A percentile compares a stretch with the other conserved stretches of the same genome.
Conservation (phyloP, 2,113 vertebrate genomes). For the Tragelaphus strepsiceros region DNA sequence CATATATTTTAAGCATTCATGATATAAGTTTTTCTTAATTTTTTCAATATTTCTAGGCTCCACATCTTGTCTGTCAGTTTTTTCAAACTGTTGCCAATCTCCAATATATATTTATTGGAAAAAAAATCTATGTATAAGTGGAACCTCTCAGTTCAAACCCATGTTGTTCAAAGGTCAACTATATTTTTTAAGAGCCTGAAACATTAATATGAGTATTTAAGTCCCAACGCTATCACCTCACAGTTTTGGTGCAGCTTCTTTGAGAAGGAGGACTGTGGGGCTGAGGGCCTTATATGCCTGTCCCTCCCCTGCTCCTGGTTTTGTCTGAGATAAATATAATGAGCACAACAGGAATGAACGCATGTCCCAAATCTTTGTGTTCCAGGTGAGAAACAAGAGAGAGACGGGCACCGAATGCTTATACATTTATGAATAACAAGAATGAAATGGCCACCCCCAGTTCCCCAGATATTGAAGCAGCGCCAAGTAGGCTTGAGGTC, state of each 20-base stretch:
- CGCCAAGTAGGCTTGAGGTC: not conserved
- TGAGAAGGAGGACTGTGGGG: not conserved
- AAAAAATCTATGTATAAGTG: not conserved
- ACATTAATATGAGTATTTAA: not conserved
- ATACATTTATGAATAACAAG: not conserved
- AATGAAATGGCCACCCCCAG: not conserved
- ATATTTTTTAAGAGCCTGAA: not conserved
- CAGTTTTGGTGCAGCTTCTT: not conserved
- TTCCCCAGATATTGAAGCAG: not conserved
- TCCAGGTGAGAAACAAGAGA: not conserved
- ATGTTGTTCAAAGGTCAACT: not conserved
- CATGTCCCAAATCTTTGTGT: not conserved
- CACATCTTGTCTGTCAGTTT: not conserved
- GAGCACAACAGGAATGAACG: not conserved
- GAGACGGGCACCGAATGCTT: accelerated
- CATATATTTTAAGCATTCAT: not conserved
- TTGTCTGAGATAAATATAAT: not conserved
- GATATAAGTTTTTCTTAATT: not conserved
- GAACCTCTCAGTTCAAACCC: not conserved
- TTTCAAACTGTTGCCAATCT: not conserved
- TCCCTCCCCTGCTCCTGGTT: not conserved
- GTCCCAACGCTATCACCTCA: not conserved
- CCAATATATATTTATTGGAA: not conserved
- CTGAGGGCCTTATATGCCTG: not conserved
- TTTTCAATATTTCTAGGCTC: not conserved